A percentile compares a stretch with the other conserved stretches of the same genome.
Evolutionary conservation across 2,888 invertebrate genomes (phyloP).

Genomic region (Sphecodes monilicornis): DNA sequence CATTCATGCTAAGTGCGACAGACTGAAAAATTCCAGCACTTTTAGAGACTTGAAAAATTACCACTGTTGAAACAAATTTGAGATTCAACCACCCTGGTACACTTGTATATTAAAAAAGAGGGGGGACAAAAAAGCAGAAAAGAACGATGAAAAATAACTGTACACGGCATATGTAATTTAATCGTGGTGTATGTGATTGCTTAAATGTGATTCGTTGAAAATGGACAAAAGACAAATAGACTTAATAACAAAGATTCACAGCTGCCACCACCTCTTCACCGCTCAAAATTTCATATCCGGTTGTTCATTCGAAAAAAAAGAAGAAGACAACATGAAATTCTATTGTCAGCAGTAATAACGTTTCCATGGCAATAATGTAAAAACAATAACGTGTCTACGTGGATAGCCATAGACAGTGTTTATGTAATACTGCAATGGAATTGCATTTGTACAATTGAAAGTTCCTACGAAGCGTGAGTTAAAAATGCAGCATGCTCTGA

Average conservation of each 20-base stretch:
- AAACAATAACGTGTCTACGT: slow-evolving; percentile 58
- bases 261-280: slow-evolving; percentile 68
- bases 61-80: slow-evolving; percentile 46
- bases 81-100: slow-evolving; percentile 58
- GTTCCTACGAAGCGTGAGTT: slow-evolving; percentile 65
- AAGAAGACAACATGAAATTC: background rate
- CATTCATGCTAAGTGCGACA: slow-evolving; percentile 59
- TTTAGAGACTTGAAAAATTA: slow-evolving; percentile 50
- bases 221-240: slow-evolving; percentile 56
- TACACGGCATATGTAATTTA: slow-evolving; percentile 40
- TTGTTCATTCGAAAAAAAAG: slow-evolving; percentile 56
- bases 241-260: slow-evolving; percentile 49
- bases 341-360: slow-evolving; percentile 73
- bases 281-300: slow-evolving; percentile 61
- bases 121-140: background rate
- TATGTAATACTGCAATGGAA: slow-evolving; percentile 65
- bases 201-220: slow-evolving; percentile 45
- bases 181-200: slow-evolving; percentile 47
- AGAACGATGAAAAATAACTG: slow-evolving; percentile 15
- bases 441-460: slow-evolving; percentile 71
- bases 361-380: slow-evolving; percentile 71
- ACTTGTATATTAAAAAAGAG: slow-evolving; percentile 49
- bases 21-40: slow-evolving; percentile 63
- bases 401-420: slow-evolving; percentile 53
- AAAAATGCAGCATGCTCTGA: slow-evolving; percentile 38